Conservation (phyloP, 2,888 invertebrate genomes). For the Catotricha subobsoleta region DNA sequence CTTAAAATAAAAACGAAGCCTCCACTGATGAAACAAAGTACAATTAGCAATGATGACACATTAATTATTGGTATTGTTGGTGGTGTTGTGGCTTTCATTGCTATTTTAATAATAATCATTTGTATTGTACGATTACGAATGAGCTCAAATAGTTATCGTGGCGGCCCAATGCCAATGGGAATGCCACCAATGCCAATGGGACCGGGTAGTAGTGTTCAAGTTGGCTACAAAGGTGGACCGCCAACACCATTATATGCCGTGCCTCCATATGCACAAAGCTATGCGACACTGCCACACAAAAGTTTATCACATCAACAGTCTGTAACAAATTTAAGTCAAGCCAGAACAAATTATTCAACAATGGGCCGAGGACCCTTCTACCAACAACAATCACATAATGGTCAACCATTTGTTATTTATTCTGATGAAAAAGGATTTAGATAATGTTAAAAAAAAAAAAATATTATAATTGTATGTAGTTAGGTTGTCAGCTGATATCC, state of each 20-base stretch:
- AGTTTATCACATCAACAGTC: slow-evolving; percentile 24
- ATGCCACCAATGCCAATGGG: slow-evolving; percentile 33
- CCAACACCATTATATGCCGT: slow-evolving; percentile 36
- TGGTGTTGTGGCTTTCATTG: slow-evolving; percentile 80
- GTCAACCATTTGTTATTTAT: slow-evolving; percentile 28
- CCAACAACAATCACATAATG: slow-evolving; percentile 18
- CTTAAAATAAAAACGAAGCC: slow-evolving; percentile 36
- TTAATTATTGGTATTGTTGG: slow-evolving; percentile 91
- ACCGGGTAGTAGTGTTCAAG: slow-evolving; percentile 37
- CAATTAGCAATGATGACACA: slow-evolving; percentile 70
- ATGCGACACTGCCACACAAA: slow-evolving; percentile 52
- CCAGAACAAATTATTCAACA: slow-evolving; percentile 39
- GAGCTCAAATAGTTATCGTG: slow-evolving; percentile 44
- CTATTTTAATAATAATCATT: slow-evolving; percentile 71
- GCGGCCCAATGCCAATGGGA: slow-evolving; percentile 46
- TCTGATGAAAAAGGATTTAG: slow-evolving; percentile 30
- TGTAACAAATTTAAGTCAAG: slow-evolving; percentile 22
- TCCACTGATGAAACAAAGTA: slow-evolving; percentile 40
- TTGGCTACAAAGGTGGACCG: slow-evolving; percentile 32
- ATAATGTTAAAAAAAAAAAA: slow-evolving; percentile 19
- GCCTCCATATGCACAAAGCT: slow-evolving; percentile 38
- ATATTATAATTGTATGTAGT: no score
- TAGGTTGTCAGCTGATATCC: no score
- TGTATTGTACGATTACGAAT: slow-evolving; percentile 66
- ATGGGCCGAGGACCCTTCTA: slow-evolving; percentile 42